Conservation (phyloP, 53 echinoderm and acorn worm genomes). For the Luidia sarsii region DNA sequence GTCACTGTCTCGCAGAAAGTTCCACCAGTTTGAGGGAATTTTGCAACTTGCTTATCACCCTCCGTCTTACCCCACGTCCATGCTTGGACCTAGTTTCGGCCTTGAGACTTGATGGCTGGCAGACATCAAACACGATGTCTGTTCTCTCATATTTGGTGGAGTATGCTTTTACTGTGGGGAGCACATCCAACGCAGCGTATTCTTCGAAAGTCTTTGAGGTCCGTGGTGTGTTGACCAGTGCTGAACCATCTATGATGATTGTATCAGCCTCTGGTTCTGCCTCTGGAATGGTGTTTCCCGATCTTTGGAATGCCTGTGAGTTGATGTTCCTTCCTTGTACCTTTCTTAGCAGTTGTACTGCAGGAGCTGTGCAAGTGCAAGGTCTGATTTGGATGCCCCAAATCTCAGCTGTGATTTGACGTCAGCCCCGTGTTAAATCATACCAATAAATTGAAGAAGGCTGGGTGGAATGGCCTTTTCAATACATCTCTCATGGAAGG, state of each 20-base stretch:
- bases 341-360: constrained; percentile 38
- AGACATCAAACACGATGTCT: constrained; percentile 57
- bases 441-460: constrained; percentile 39
- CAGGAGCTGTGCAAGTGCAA: constrained; percentile 20
- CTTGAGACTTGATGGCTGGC: constrained; percentile 50
- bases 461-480: constrained; percentile 3
- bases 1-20: constrained; percentile 22
- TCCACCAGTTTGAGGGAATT: constrained; percentile 33
- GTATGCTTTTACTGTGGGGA: constrained; percentile 29
- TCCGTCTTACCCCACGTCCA: constrained; percentile 24
- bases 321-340: constrained; percentile 4
- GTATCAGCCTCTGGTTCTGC: constrained; percentile 14
- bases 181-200: constrained; percentile 19
- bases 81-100: constrained; percentile 19
- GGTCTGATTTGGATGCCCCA: constrained; percentile 40
- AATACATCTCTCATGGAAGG: constrained; percentile 14
- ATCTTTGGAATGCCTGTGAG: constrained; percentile 28
- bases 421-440: constrained; percentile 47
- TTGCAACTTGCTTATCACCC: constrained; percentile 28
- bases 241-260: constrained; percentile 46
- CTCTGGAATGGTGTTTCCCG: constrained; percentile 37
- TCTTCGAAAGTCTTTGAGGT: constrained; percentile 36
- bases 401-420: constrained; percentile 27
- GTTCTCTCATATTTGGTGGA: constrained; percentile 17
- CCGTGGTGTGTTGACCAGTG: constrained; percentile 30